Percentiles rank a stretch among this genome's conserved stretches.
Evolutionary conservation across 2,888 invertebrate species (phyloP).

Genomic region (Exephanes ischioxanthus): DNA sequence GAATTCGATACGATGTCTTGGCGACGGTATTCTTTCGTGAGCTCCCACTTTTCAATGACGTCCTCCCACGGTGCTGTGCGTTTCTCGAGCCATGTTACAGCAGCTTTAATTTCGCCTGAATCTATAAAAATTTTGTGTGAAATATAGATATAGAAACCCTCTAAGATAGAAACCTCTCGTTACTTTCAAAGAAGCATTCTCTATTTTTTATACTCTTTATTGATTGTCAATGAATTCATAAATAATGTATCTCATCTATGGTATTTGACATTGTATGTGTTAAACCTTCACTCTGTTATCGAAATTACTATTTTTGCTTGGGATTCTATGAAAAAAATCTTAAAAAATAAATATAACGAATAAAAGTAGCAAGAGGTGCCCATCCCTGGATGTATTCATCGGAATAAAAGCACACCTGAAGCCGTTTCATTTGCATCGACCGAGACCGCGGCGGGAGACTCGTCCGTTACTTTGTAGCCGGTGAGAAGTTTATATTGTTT

Average conservation of each 20-base stretch:
- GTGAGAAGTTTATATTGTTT: slow-evolving; percentile 8
- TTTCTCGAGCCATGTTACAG: slow-evolving; percentile 29
- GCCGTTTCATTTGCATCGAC: neutral
- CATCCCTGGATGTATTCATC: neutral
- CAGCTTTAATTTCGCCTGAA: neutral
- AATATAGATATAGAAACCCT: neutral
- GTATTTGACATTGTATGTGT: no score
- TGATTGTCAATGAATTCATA: no score
- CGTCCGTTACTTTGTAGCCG: neutral
- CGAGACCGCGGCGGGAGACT: neutral
- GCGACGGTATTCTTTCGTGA: slow-evolving; percentile 37
- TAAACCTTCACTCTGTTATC: no score
- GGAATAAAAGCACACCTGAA: neutral
- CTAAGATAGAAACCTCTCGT: neutral
- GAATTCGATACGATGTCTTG: slow-evolving; percentile 7
- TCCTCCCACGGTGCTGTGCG: slow-evolving; percentile 47
- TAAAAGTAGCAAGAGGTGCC: neutral
- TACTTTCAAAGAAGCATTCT: no score
- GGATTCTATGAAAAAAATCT: no score
- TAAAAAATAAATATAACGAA: neutral
- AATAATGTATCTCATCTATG: no score
- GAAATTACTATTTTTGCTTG: neutral
- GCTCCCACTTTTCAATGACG: slow-evolving; percentile 34
- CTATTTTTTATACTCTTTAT: no score
- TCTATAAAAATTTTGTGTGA: slow-evolving; percentile 1